Percentiles rank a stretch among this genome's conserved stretches.
phyloP scores from a whole-genome alignment of 1,140 invertebrate genomes.

The Drosophila pseudoananassae region DNA sequence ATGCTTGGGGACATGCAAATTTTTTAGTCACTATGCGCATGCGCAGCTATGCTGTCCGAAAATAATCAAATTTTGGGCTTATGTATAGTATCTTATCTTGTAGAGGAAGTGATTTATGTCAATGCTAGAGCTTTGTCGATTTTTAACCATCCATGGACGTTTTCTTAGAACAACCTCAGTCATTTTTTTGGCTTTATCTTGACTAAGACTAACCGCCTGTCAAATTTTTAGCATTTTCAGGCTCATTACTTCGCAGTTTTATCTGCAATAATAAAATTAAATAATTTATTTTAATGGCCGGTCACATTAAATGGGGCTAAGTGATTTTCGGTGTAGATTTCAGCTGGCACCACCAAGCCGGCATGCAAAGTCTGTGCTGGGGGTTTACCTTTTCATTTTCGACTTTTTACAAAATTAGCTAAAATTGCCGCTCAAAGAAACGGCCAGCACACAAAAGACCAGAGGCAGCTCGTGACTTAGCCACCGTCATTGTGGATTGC shows the following conservation, averaged over 20 bases:
- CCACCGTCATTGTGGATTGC: conserved; percentile 32
- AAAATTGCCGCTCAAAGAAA: conserved; percentile 45
- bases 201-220: conserved; percentile 53
- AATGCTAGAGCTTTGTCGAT: not conserved
- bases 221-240: conserved; percentile 46
- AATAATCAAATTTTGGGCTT: conserved; percentile 14
- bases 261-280: conserved; percentile 77
- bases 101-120: conserved; percentile 20
- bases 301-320: conserved; percentile 69
- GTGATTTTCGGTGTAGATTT: conserved; percentile 75
- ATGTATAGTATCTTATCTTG: not conserved
- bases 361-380: conserved; percentile 53
- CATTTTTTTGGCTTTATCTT: conserved; percentile 38
- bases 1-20: conserved; percentile 51
- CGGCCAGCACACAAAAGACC: conserved; percentile 42
- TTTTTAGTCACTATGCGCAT: conserved; percentile 30
- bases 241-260: conserved; percentile 60
- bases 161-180: conserved; percentile 5
- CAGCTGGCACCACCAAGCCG: conserved; percentile 26
- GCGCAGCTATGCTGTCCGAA: conserved; percentile 19
- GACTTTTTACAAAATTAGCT: conserved; percentile 50
- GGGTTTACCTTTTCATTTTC: conserved; percentile 20
- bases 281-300: conserved; percentile 78
- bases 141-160: not conserved
- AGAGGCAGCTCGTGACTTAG: conserved; percentile 64